phyloP scores from a whole-genome alignment of 1,140 invertebrate genomes.

The Drosophila watanabei region DNA sequence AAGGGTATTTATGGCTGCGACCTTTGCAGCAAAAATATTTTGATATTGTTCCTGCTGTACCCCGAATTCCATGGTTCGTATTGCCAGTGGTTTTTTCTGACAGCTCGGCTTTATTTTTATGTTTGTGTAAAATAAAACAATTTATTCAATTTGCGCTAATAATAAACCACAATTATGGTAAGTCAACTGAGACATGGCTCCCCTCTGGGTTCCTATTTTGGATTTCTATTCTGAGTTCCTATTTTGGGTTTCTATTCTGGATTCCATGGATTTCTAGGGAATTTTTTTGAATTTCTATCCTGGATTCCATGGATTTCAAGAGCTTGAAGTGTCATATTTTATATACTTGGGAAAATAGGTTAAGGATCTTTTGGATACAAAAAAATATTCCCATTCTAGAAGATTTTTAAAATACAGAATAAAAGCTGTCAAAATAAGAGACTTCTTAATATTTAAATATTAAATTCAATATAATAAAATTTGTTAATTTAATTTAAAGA shows the following conservation, averaged over 20 bases:
- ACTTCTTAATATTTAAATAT: background rate
- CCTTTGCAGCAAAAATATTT: background rate
- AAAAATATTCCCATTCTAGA: background rate
- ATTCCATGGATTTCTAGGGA: conserved; percentile 11
- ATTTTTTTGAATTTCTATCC: too few species aligned
- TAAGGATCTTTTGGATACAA: too few species aligned
- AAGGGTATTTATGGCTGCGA: conserved; percentile 1
- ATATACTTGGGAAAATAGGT: background rate
- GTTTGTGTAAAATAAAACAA: conserved; percentile 63
- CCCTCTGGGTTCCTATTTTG: conserved; percentile 4
- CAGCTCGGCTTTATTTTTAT: conserved; percentile 43
- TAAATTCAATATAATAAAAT: background rate
- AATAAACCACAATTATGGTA: conserved; percentile 34
- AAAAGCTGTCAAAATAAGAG: background rate
- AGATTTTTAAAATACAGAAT: background rate
- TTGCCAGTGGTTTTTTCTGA: conserved; percentile 60
- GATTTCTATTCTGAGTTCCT: too few species aligned
- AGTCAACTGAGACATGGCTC: conserved; percentile 20
- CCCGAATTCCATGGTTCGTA: conserved; percentile 5
- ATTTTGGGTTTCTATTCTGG: background rate
- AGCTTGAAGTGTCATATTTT: conserved; percentile 15
- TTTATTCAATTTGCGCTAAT: conserved; percentile 76
- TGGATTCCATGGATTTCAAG: background rate
- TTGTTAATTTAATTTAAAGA: background rate
- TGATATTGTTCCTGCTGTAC: background rate